Base-by-base conservation (phyloP, 2,888 invertebrate species). In the Dicroscelio sp. region DNA sequence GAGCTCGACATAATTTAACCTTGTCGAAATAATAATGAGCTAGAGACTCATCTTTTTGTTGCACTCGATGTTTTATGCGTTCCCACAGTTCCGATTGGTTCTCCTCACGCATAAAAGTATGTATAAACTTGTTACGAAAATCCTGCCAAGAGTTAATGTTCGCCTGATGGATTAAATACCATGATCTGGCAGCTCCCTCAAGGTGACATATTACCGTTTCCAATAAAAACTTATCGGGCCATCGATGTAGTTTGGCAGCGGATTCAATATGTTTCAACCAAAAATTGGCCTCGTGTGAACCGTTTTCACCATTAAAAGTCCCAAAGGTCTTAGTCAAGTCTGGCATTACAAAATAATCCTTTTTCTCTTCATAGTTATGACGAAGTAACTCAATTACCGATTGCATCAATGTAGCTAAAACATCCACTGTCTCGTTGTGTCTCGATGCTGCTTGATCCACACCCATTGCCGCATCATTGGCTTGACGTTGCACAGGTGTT, bases 51-150 rank as follows among this genome's bases (percentile, higher is more conserved):
- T 65, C 38, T 2, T 25, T n/a, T 4, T 14, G 14, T 30, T 87
- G 80, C 0, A 23, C 1, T 23, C 75, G 25, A 1, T 35, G 33
- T 33, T 33, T 55, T 76, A 88, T 82, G 2, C 33, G 31, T 5
- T 88, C 71, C 86, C 86, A 86, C 14, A 30, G 17, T 0, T 86
- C 73, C 0, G 48, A 67, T 12, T 31, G 33, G 14, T 63, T 31
- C 38, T 43, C 73, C n/a, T 80, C 25, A 14, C 86, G 78, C 10
- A 88, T 25, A 67, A 88, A 88, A 0, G 73, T 84, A 14, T 76
- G 65, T 1, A 2, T 4, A 33, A 89, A 89, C 0, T 79, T 85
- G 3, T 14, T 6, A 23, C 30, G 43, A 25, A 60, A 85, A 0
- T 78, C 71, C 5, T 48, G 17, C 80, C 80, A 89, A 17, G 27